phyloP scores from a whole-genome alignment of 1,140 invertebrate species.

The Neodiprion lecontei region DNA sequence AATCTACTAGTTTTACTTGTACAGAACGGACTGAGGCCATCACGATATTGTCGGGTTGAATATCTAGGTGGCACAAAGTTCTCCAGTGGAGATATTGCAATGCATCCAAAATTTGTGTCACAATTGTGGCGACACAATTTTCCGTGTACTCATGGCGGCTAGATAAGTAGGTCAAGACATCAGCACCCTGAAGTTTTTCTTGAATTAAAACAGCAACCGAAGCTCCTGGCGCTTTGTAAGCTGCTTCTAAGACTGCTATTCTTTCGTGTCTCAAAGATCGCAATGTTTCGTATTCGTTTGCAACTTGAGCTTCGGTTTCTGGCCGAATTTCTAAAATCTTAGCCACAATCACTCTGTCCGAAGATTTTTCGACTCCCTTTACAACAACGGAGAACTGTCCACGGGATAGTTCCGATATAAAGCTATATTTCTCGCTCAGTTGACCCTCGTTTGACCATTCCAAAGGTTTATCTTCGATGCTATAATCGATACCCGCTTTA shows the following conservation, averaged over 20 bases:
- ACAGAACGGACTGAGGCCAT: slow-evolving; percentile 87
- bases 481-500: slow-evolving; percentile 73
- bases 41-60: slow-evolving; percentile 97
- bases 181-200: slow-evolving; percentile 91
- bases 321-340: slow-evolving; percentile 79
- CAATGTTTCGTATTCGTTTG: slow-evolving; percentile 83
- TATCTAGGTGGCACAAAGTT: slow-evolving; percentile 89
- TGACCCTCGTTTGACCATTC: slow-evolving; percentile 73
- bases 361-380: slow-evolving; percentile 80
- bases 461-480: slow-evolving; percentile 74
- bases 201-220: slow-evolving; percentile 77
- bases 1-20: slow-evolving; percentile 91
- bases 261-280: slow-evolving; percentile 83
- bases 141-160: slow-evolving; percentile 89
- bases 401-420: slow-evolving; percentile 81
- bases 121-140: slow-evolving; percentile 84
- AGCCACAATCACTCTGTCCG: slow-evolving; percentile 75
- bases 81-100: slow-evolving; percentile 93
- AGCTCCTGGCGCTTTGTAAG: slow-evolving; percentile 72
- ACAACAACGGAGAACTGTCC: slow-evolving; percentile 86
- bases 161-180: slow-evolving; percentile 87
- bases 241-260: slow-evolving; percentile 77
- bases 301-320: slow-evolving; percentile 70
- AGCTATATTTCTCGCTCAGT: slow-evolving; percentile 77
- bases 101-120: slow-evolving; percentile 85